phyloP scores from a whole-genome alignment of 2,797 vertebrate genomes.

The Lithobates pipiens region DNA sequence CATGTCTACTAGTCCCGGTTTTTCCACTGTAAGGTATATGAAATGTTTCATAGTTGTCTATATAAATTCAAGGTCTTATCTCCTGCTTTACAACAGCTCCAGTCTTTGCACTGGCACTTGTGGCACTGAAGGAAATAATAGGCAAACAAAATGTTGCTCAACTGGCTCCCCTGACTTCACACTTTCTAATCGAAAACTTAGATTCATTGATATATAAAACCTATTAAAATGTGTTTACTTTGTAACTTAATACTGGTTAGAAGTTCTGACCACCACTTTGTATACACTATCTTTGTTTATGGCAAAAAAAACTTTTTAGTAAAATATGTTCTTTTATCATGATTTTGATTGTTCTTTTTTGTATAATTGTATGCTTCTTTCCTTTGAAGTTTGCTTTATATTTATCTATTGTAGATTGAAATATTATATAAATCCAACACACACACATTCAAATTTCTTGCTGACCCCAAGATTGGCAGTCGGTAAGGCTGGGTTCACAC shows the following conservation, averaged over 20 bases:
- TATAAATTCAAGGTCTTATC: neutral
- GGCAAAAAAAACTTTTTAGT: conserved; percentile 33
- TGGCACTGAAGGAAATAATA: neutral
- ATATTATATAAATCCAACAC: neutral
- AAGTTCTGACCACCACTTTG: neutral
- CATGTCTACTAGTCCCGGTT: neutral
- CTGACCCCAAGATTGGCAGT: no score
- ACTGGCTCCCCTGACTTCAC: neutral
- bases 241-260: neutral
- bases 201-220: neutral
- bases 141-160: neutral
- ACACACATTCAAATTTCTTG: neutral
- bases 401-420: neutral
- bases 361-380: neutral
- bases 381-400: neutral
- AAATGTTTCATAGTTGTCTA: neutral
- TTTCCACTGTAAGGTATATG: neutral
- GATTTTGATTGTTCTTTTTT: neutral
- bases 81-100: neutral
- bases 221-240: neutral
- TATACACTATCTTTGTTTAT: neutral
- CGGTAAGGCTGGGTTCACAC: no score
- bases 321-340: conserved; percentile 9
- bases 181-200: neutral
- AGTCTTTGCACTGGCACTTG: neutral